These are phyloP conservation scores for Drosophila yakuba DNA, from an alignment of 1,140 invertebrate species.

Conservation along the genomic window DNA sequence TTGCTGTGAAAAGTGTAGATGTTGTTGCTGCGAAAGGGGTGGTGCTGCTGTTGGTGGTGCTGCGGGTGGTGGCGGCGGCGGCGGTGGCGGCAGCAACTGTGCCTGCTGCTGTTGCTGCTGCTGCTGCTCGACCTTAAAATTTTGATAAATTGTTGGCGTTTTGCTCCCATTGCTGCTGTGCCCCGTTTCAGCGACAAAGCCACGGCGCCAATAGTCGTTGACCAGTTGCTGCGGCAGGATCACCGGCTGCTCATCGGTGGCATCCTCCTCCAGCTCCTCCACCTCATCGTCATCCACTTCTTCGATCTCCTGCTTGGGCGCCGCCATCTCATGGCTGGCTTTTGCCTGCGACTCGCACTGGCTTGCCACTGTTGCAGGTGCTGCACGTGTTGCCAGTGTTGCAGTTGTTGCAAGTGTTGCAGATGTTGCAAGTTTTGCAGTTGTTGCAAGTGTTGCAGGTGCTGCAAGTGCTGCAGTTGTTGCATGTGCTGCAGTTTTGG, in stretches of 20 bases:
- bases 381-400: not conserved
- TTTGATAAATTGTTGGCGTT: slow-evolving; percentile 78
- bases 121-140: slow-evolving; percentile 54
- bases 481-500: slow-evolving; percentile 1
- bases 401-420: not conserved
- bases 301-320: slow-evolving; percentile 58
- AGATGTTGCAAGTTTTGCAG: not conserved
- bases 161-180: slow-evolving; percentile 62
- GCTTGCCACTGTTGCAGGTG: slow-evolving; percentile 13
- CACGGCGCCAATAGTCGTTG: slow-evolving; percentile 89
- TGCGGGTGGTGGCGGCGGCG: slow-evolving; percentile 58
- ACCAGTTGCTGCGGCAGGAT: slow-evolving; percentile 88
- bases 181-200: slow-evolving; percentile 85
- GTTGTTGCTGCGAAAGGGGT: slow-evolving; percentile 33
- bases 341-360: slow-evolving; percentile 5
- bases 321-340: slow-evolving; percentile 9
- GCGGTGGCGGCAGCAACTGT: slow-evolving; percentile 65
- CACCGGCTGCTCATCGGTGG: not conserved
- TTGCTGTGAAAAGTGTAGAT: slow-evolving; percentile 86
- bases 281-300: slow-evolving; percentile 23
- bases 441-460: not conserved
- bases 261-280: slow-evolving; percentile 31
- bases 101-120: slow-evolving; percentile 39
- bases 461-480: not conserved
- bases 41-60: slow-evolving; percentile 66